Conservation (phyloP, 1,140 invertebrate genomes). For the Plodia interpunctella region DNA sequence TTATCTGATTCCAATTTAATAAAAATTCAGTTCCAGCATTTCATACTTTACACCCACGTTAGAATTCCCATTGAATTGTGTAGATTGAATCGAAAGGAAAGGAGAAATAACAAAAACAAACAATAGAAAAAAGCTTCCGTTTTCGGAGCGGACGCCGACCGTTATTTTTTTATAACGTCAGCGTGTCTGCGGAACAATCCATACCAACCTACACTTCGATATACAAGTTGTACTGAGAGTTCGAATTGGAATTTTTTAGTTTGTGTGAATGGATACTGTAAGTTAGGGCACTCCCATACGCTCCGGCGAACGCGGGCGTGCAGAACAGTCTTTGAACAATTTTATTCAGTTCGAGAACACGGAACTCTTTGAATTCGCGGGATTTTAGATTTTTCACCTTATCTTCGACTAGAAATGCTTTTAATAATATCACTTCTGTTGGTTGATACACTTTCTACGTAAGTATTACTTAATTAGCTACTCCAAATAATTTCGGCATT, state of each 20-base stretch:
- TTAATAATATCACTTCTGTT: not conserved
- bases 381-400: not conserved
- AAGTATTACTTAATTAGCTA: no score
- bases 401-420: not conserved
- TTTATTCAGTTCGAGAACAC: constrained; percentile 14
- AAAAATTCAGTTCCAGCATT: no score
- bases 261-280: constrained; percentile 11
- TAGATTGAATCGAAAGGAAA: not conserved
- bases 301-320: constrained; percentile 19
- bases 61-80: not conserved
- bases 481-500: no score
- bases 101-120: no score
- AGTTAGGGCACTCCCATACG: constrained; percentile 19
- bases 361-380: not conserved
- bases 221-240: constrained; percentile 1
- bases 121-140: not conserved
- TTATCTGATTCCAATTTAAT: no score
- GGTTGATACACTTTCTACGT: no score
- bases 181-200: not conserved
- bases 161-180: not conserved
- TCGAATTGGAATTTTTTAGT: not conserved
- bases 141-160: not conserved
- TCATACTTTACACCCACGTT: no score
- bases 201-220: constrained; percentile 3
- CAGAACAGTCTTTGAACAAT: constrained; percentile 22